Percentiles rank a stretch among this genome's conserved stretches.
Conservation (phyloP, 2,888 invertebrate species). For the Cantharis lateralis region DNA sequence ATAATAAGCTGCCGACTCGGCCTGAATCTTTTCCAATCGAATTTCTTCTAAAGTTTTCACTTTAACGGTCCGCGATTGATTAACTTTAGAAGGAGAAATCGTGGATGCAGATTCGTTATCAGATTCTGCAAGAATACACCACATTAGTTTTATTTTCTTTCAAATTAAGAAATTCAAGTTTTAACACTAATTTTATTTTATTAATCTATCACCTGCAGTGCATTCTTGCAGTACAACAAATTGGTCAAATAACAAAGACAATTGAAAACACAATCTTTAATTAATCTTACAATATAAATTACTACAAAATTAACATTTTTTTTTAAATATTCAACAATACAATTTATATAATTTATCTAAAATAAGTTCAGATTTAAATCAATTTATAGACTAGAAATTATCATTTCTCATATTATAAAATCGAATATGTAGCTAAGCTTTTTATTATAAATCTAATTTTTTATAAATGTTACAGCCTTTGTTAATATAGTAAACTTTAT, state of each 20-base stretch:
- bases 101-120: slow-evolving; percentile 75
- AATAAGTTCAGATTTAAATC: slow-evolving; percentile 4
- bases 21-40: slow-evolving; percentile 70
- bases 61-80: slow-evolving; percentile 55
- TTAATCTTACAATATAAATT: slow-evolving; percentile 22
- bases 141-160: slow-evolving; percentile 32
- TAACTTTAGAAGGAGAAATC: slow-evolving; percentile 61
- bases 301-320: slow-evolving; percentile 26
- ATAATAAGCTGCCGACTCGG: slow-evolving; percentile 74
- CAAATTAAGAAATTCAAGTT: slow-evolving; percentile 9
- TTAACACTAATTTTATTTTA: background rate
- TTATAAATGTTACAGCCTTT: slow-evolving; percentile 24
- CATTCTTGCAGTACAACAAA: slow-evolving; percentile 55
- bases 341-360: background rate
- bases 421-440: background rate
- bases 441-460: background rate
- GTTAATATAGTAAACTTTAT: slow-evolving; percentile 19
- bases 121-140: slow-evolving; percentile 77
- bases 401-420: background rate
- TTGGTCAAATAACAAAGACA: slow-evolving; percentile 27
- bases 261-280: slow-evolving; percentile 8
- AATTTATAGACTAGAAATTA: slow-evolving; percentile 18
- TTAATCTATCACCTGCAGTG: slow-evolving; percentile 38
- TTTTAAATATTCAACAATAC: slow-evolving; percentile 15
- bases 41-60: slow-evolving; percentile 72